Percentiles rank a stretch among this genome's conserved stretches.
Conservation (phyloP, 2,797 vertebrate genomes). For the Anolis apletophallus region DNA sequence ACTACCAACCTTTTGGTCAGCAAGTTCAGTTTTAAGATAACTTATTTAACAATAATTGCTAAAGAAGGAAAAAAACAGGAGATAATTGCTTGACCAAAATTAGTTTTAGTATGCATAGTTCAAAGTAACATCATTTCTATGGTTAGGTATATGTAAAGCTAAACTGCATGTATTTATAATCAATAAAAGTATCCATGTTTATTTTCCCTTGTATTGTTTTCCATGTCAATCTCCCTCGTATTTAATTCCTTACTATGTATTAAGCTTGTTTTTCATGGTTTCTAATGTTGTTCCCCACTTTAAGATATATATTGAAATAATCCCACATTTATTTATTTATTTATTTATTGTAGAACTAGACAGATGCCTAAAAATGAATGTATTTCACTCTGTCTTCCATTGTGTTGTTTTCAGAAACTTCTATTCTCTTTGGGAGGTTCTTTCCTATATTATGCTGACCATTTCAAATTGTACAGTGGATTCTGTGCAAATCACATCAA, state of each 20-base stretch:
- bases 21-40: neutral
- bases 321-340: neutral
- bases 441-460: slow-evolving; percentile 98
- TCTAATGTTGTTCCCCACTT: neutral
- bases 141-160: neutral
- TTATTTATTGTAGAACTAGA: neutral
- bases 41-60: neutral
- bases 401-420: slow-evolving; percentile 85
- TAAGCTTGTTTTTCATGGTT: neutral
- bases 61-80: neutral
- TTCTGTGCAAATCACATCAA: slow-evolving; percentile 99
- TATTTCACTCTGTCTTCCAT: slow-evolving; percentile 29
- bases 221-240: too few species aligned
- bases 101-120: too few species aligned
- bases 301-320: neutral
- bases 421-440: slow-evolving; percentile 98
- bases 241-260: neutral
- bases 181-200: neutral
- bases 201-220: neutral
- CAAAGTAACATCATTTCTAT: neutral
- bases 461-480: slow-evolving; percentile 98
- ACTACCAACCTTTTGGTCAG: too few species aligned
- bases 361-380: neutral
- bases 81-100: neutral
- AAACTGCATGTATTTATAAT: neutral